A percentile compares a stretch with the other conserved stretches of the same genome.
phyloP scores from a whole-genome alignment of 2,113 vertebrate genomes.

The Scopus umbretta region DNA sequence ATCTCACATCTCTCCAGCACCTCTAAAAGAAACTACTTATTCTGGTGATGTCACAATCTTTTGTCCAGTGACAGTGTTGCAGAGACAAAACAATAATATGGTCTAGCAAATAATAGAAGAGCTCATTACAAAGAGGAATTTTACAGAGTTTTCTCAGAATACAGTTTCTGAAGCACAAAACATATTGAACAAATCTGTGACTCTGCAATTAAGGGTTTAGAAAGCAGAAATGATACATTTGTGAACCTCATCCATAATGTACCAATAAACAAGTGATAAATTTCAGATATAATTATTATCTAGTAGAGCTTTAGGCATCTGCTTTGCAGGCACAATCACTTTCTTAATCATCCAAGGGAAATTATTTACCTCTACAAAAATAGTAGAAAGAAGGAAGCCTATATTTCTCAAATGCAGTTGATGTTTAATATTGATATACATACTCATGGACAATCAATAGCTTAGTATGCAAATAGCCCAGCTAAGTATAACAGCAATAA shows the following conservation, averaged over 20 bases:
- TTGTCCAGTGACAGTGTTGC: background rate
- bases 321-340: background rate
- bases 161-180: background rate
- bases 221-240: background rate
- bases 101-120: background rate
- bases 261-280: background rate
- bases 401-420: background rate
- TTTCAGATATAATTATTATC: background rate
- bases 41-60: background rate
- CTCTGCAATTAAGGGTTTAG: background rate
- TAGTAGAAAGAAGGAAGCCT: background rate
- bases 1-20: background rate
- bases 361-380: background rate
- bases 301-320: background rate
- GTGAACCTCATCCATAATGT: background rate
- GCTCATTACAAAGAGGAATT: background rate
- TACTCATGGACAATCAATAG: background rate
- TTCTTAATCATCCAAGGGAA: background rate
- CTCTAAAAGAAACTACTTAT: background rate
- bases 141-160: background rate
- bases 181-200: background rate
- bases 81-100: background rate
- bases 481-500: background rate
- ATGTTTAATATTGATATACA: background rate
- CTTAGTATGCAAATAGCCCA: background rate